Percentiles rank a stretch among this genome's conserved stretches.
phyloP scores from a whole-genome alignment of 2,797 vertebrate species.

The Danio kyathit region DNA sequence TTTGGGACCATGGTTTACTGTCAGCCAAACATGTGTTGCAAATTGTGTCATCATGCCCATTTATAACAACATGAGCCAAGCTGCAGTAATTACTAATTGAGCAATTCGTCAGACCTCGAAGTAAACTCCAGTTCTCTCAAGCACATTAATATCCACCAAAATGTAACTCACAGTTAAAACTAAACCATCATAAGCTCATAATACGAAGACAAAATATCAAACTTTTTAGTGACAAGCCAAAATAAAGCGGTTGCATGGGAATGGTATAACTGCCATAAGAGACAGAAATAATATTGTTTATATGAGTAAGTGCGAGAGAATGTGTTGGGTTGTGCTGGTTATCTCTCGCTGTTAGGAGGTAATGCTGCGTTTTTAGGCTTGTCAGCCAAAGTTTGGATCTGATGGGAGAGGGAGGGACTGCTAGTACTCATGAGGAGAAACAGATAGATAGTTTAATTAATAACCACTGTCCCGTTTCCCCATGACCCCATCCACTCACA shows the following conservation, averaged over 20 bases:
- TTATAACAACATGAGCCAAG: slow-evolving; percentile 18
- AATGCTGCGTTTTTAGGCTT: slow-evolving; percentile 66
- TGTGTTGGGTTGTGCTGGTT: slow-evolving; percentile 23
- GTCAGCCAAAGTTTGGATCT: slow-evolving; percentile 67
- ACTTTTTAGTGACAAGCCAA: background rate
- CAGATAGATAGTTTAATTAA: slow-evolving; percentile 83
- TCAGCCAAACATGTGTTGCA: slow-evolving; percentile 6
- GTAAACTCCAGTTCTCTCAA: background rate
- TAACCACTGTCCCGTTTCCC: slow-evolving; percentile 81
- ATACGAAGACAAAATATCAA: background rate
- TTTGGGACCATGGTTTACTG: background rate
- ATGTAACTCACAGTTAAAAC: background rate
- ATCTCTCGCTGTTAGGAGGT: slow-evolving; percentile 59
- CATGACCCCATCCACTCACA: slow-evolving; percentile 74
- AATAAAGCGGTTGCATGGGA: background rate
- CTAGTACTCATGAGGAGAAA: slow-evolving; percentile 67
- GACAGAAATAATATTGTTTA: slow-evolving; percentile 8
- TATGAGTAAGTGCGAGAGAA: slow-evolving; percentile 28
- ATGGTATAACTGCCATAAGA: background rate
- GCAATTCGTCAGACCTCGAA: slow-evolving; percentile 1
- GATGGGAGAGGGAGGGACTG: slow-evolving; percentile 58
- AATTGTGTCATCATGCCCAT: slow-evolving; percentile 10
- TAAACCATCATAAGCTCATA: background rate
- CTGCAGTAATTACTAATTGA: background rate
- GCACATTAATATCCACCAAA: background rate